Base-by-base conservation (phyloP, 2,888 invertebrate genomes). In the Erebia ligea region DNA sequence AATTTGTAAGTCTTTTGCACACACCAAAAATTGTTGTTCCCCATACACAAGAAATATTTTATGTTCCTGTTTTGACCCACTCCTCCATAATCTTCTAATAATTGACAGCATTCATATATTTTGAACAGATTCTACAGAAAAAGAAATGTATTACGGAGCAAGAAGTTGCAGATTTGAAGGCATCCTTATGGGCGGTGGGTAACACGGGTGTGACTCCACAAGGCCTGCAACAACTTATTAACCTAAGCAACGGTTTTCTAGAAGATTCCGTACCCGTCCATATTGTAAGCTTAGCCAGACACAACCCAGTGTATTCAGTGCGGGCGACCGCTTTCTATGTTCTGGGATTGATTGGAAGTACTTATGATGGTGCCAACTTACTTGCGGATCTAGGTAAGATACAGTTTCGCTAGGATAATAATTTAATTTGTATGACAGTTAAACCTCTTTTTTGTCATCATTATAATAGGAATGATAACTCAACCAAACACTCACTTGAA, bases 271-370 rank as follows among this genome's bases (percentile, higher is more conserved):
- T 80, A 8, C 82, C 89, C 34, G 91, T 94, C 48, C 93, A 89
- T 62, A 84, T 90, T 1, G 88, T 97, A 74, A 86, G 95, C 64
- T 87, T 98, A 76, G 98, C 97, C 0, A 96, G 97, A 83, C 95
- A 95, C 77, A 96, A 97, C 85, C 95, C 96, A 4, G 97, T 98
- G 56, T 98, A 98, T 84, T 97, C 98, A 0, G 94, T 99, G 65
- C 94, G 98, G 73, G 98, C 98, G 2, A 98, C 98, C 0, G 97
- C 98, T 1, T 97, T 98, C 88, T 98, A 97, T 84, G 96, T 96
- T 8, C 93, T 98, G n/a, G 97, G 98, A 40, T 94, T 99, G 48
- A 95, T 99, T 62, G 97, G 97, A 0, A 96, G 97, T 71, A 98
- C 98, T 0, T 95, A 95, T 76, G 95, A 95, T 70, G 99, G 99